Evolutionary conservation across 2,888 invertebrate genomes (phyloP), one percentile per base, ranked within the genome.

Genomic region (Unio pictorum): DNA sequence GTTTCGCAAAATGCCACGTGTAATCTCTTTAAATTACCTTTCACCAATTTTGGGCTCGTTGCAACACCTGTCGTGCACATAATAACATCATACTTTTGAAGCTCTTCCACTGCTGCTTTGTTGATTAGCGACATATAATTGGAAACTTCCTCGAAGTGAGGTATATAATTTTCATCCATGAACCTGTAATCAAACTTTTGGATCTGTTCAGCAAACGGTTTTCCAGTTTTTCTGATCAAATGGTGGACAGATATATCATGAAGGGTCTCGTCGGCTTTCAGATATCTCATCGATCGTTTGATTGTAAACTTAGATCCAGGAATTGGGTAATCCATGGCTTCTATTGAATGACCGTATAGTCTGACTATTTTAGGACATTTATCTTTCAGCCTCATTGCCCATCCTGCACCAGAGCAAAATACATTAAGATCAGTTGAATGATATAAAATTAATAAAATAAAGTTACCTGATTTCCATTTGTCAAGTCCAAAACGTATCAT

Each of bases 1-100:
- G 45, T 11, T 45, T 8, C 1, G 45, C 45, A 45, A 45, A 5
- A 45, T 45, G 8, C 30, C 45, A 45, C 11, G 45, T 45, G 45
- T 11, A 45, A 8, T 3, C 45, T 45, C 45, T 45, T 45, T 45
- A 45, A 6, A 1, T 45, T 71, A 11, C 34, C 61, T 17, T 66
- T 55, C 54, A 68, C 28, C 1, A 75, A 58, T 56, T 67, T 73
- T 6, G 55, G 56, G 58, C 71, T 78, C 18, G 72, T 78, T 7
- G 75, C 75, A 56, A 74, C 76, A n/a, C 79, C 69, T 61, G 82
- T 80, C 17, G 85, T 85, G 64, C 81, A 80, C 34, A 85, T 74
- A 18, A 85, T 77, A 58, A 84, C 72, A 17, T 85, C 81, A 55
- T 80, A 75, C 28, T 67, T 54, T 34, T 67, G 64, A 15, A 84